Evolutionary conservation across 2,888 invertebrate species (phyloP), one percentile per base, ranked within the genome.

Genomic region (Leptopterna dolabrata): DNA sequence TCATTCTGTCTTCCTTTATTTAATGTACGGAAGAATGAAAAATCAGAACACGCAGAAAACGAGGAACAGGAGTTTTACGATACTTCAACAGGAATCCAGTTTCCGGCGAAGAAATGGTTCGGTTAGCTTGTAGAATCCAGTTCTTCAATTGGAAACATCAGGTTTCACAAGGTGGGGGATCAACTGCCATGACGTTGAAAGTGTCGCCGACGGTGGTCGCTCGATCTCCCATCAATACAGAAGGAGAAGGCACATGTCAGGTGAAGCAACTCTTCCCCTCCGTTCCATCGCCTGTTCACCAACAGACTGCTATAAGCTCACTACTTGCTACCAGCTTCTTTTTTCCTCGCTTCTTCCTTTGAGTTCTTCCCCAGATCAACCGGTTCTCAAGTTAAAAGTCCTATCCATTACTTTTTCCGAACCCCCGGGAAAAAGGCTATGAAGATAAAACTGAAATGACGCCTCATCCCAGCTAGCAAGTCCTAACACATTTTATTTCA

Each of bases 321-420:
- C 78, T 24, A 78, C 78, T 78, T 78, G 78, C 45, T 78, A 78
- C 78, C 78, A 78, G 78, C 43, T 45, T 45, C 51, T 51, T 76
- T 76, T 78, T 78, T 78, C 41, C 19, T 63, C 78, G 43, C 78
- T 43, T 76, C 41, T 76, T n/a, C 76, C 24, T 78, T 78, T 78
- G 78, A 78, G 45, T 19, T 45, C 27, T 43, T 36, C 24, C 43
- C 27, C 78, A 19, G 27, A n/a, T n/a, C 45, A 78, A 78, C 78
- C 78, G 78, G 78, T 78, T 78, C 78, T n/a, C 43, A 43, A 78
- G 45, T 41, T 78, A 43, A 78, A 78, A 78, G 45, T 27, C 78
- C 78, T 45, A 43, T 24, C 27, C 78, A 43, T 76, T 63, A 63
- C 63, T 63, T 63, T 63, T 63, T 63, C 63, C 63, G 24, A 27